A percentile compares a stretch with the other conserved stretches of the same genome.
Conservation (phyloP, 2,113 vertebrate genomes). For the Anoura caudifer region DNA sequence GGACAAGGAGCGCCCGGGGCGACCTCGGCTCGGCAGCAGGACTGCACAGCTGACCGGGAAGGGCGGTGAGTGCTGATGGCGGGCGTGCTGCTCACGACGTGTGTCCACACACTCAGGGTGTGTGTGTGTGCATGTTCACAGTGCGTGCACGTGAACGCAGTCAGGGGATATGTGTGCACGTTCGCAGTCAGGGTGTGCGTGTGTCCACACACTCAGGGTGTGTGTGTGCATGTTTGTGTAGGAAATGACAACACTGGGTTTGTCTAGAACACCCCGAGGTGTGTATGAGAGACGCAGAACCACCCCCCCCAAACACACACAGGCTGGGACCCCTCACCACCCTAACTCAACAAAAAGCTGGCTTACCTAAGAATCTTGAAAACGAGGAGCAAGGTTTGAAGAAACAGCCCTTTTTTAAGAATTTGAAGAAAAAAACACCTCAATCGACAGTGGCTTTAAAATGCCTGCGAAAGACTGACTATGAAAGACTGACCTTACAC, state of each 20-base stretch:
- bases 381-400: neutral
- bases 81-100: neutral
- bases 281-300: neutral
- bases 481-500: neutral
- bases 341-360: neutral
- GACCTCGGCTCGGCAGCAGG: too few relatives aligned
- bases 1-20: neutral
- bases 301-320: neutral
- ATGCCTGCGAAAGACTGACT: neutral
- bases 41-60: accelerated
- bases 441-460: neutral
- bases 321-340: neutral
- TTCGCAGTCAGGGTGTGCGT: too few relatives aligned
- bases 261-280: neutral
- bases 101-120: too few relatives aligned
- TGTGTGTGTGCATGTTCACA: too few relatives aligned
- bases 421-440: neutral
- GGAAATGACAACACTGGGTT: neutral
- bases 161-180: too few relatives aligned
- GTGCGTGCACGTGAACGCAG: too few relatives aligned
- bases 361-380: neutral
- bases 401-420: neutral
- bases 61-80: accelerated
- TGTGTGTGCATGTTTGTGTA: neutral
- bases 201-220: too few relatives aligned